Percentiles rank a stretch among this genome's conserved stretches.
Conservation (phyloP, 1,140 invertebrate species). For the Drosophila sulfurigaster region DNA sequence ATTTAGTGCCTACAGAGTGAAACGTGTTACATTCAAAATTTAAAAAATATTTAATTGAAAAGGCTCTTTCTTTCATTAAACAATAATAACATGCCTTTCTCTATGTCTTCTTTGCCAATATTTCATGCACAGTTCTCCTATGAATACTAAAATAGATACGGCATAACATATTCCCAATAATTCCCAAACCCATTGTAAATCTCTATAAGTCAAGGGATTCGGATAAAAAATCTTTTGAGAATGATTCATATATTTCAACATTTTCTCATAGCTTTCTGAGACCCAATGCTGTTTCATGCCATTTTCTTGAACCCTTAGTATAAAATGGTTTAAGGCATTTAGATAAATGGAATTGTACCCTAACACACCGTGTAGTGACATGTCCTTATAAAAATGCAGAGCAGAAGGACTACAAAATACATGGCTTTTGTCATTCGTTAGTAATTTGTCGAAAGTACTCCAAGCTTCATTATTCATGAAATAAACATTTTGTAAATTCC, state of each 20-base stretch:
- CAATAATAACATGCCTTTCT: neutral
- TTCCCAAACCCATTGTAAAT: slow-evolving; percentile 21
- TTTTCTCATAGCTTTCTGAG: neutral
- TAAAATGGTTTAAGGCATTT: neutral
- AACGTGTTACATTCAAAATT: no score
- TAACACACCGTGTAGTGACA: neutral
- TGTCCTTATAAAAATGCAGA: neutral
- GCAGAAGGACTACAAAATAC: neutral
- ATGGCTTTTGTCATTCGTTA: neutral
- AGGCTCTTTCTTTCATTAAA: neutral
- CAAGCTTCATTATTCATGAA: neutral
- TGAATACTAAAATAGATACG: neutral
- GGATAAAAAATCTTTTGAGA: neutral
- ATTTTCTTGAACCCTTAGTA: neutral
- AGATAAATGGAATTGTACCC: slow-evolving; percentile 4
- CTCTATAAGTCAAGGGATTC: neutral
- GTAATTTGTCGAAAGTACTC: neutral
- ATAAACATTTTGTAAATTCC: neutral
- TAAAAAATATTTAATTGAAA: no score
- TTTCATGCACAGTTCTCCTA: neutral
- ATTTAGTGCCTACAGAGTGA: no score
- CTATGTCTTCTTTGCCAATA: neutral
- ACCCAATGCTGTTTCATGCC: slow-evolving; percentile 4
- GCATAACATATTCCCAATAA: slow-evolving; percentile 2
- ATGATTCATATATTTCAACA: neutral